Conservation (phyloP, 30 jellyfish, hydroid and myxozoan genomes). For the Morbakka virulenta region DNA sequence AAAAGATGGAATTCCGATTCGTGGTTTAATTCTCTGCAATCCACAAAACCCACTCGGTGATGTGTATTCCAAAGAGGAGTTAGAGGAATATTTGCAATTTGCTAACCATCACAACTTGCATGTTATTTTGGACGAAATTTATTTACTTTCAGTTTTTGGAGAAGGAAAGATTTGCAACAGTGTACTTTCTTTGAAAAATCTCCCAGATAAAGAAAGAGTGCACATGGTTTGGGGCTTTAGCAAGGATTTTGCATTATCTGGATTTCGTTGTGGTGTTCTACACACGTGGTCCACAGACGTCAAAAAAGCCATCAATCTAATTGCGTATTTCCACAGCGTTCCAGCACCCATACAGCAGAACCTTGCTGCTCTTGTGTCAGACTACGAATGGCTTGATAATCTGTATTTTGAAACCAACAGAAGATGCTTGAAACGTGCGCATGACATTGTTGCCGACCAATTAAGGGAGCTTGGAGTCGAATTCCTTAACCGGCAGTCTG, state of each 20-base stretch:
- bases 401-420: conserved; percentile 48
- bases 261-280: conserved; percentile 81
- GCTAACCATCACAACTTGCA: conserved; percentile 53
- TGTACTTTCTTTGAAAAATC: conserved; percentile 23
- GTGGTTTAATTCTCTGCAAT: conserved; percentile 51
- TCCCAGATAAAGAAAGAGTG: conserved; percentile 22
- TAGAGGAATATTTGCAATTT: conserved; percentile 29
- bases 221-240: conserved; percentile 91
- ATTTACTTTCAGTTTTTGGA: conserved; percentile 60
- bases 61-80: conserved; percentile 51
- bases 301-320: conserved; percentile 17
- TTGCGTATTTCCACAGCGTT: conserved; percentile 67
- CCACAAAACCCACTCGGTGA: conserved; percentile 85
- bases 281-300: conserved; percentile 51
- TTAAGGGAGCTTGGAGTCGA: conserved; percentile 28
- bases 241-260: conserved; percentile 75
- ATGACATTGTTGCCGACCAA: conserved; percentile 18
- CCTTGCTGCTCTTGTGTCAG: conserved; percentile 29
- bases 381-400: conserved; percentile 62
- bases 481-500: conserved; percentile 29
- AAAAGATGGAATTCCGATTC: conserved; percentile 26
- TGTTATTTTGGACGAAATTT: conserved; percentile 69
- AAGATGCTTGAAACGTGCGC: conserved; percentile 28
- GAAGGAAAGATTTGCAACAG: conserved; percentile 14
- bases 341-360: conserved; percentile 59